These are phyloP conservation scores for Mystacornis crossleyi DNA, from an alignment of 2,113 vertebrate genomes.

Conservation along the genomic window DNA sequence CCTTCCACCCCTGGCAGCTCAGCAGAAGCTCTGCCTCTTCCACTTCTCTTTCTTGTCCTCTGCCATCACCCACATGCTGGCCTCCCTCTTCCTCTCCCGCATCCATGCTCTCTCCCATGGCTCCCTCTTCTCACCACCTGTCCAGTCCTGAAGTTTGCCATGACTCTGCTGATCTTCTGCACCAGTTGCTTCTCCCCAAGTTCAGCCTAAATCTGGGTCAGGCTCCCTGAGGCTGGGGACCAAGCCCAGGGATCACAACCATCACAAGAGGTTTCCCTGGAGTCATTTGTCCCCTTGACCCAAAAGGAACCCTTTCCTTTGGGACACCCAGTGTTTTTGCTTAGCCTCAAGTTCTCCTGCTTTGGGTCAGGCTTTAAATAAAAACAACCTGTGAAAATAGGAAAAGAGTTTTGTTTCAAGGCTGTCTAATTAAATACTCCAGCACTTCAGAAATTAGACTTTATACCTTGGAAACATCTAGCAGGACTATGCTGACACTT, in stretches of 20 bases:
- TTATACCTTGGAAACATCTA: conserved; percentile 30
- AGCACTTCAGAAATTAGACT: conserved; percentile 11
- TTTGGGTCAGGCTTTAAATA: conserved; percentile 7
- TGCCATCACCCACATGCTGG: not conserved
- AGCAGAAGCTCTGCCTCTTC: not conserved
- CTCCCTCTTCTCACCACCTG: not conserved
- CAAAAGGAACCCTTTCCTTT: not conserved
- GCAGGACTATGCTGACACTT: not conserved
- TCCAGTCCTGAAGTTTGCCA: not conserved
- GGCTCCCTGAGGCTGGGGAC: not conserved
- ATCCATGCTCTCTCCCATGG: not conserved
- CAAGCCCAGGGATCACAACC: not conserved
- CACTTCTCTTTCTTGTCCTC: not conserved
- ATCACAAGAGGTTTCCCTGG: not conserved
- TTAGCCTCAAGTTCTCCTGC: not conserved
- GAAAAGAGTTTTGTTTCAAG: conserved; percentile 17
- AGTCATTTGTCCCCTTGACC: not conserved
- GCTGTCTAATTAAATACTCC: conserved; percentile 32
- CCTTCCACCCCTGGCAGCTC: not conserved
- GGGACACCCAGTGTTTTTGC: not conserved
- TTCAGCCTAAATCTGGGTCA: not conserved
- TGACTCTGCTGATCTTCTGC: not conserved
- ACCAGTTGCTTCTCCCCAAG: not conserved
- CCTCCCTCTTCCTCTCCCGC: not conserved
- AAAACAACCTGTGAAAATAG: not conserved